Base-by-base conservation (phyloP, 2,888 invertebrate genomes). In the Noctua pronuba region DNA sequence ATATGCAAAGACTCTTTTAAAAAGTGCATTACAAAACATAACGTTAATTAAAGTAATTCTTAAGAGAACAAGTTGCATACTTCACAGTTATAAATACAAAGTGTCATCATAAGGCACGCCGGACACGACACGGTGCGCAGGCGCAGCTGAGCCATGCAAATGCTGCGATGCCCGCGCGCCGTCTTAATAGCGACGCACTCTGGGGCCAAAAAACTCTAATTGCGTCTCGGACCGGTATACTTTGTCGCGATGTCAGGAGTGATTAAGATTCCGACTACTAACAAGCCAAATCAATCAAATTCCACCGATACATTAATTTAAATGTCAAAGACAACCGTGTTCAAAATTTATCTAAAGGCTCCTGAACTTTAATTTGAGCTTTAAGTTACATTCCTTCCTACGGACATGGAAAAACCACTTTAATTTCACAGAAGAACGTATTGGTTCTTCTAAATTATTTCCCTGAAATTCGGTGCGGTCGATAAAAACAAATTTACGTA, bases 251-350 rank as follows among this genome's bases (percentile, higher is more conserved):
- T 87, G 88, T 86, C 89, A 88, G 85, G 89, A 88, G 82, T 88
- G 83, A 89, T 86, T 84, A 87, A 80, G 69, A 85, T 86, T 79
- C 84, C 65, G 74, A 75, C 70, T 68, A 55, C 79, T 89, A 86
- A 88, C 86, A 85, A 88, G 84, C 80, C 83, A 86, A 90, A 91
- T 91, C 90, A 91, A 91, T 91, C 90, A 90, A 90, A 85, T 87
- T 87, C 79, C 77, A 79, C 83, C 38, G 78, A 83, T 82, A 87
- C 86, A 88, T 88, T 88, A 79, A 89, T 83, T 89, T 86, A 72
- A 81, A 85, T 90, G 86, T 84, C 84, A 86, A 88, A 86, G 87
- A 85, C 75, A 35, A 80, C 88, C 88, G 80, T 65, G 64, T 77
- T 73, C 35, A 55, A 70, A 80, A 71, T 58, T 80, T 80, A 77